A percentile compares a stretch with the other conserved stretches of the same genome.
Conservation (phyloP, 2,797 vertebrate genomes). For the Podargus strigoides region DNA sequence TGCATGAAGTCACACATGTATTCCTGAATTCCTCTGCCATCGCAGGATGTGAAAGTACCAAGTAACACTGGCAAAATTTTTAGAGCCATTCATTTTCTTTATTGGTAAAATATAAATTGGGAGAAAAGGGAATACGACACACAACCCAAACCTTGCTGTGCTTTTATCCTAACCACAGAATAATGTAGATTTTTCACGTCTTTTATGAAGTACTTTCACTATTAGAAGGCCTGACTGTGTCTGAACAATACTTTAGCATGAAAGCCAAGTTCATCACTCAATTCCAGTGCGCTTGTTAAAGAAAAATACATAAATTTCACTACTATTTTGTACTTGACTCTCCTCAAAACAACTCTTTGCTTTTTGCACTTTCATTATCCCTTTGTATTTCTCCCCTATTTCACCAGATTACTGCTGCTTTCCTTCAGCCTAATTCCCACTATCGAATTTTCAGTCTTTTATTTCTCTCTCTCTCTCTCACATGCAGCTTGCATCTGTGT, state of each 20-base stretch:
- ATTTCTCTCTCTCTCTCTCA: background rate
- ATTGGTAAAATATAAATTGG: background rate
- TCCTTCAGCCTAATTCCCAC: background rate
- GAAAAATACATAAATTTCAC: background rate
- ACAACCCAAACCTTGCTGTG: background rate
- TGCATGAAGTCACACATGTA: background rate
- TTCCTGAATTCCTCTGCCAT: background rate
- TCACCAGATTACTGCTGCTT: background rate
- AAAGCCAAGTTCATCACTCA: background rate
- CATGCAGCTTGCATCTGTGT: background rate
- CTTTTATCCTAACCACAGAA: background rate
- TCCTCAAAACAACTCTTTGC: background rate
- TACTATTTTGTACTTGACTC: background rate
- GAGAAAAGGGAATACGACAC: background rate
- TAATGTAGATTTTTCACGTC: background rate
- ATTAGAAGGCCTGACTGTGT: background rate
- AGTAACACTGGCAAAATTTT: background rate
- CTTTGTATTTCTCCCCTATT: background rate
- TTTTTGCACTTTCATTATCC: background rate
- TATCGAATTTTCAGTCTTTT: background rate
- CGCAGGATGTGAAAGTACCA: background rate
- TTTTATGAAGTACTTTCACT: background rate
- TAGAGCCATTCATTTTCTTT: background rate
- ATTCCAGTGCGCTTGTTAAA: background rate
- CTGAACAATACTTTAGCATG: background rate